Evolutionary conservation across 2,888 invertebrate species (phyloP).

Genomic region (Hypena proboscidalis): DNA sequence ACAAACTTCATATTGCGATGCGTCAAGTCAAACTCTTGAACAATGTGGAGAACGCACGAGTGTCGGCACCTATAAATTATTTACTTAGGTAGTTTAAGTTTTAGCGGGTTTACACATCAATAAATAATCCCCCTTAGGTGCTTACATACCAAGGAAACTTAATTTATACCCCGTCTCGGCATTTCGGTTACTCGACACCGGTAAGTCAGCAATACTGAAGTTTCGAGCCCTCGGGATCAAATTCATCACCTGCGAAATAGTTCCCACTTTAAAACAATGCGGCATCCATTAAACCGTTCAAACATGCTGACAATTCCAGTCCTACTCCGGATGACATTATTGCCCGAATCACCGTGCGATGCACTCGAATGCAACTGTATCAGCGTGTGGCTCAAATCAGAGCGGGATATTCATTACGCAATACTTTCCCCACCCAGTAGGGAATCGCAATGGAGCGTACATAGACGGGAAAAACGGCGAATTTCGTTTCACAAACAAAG

Average conservation of each 20-base stretch:
- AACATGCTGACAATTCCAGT: conserved; percentile 27
- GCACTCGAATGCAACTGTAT: conserved; percentile 47
- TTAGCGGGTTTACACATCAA: conserved; percentile 54
- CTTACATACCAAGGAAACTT: conserved; percentile 45
- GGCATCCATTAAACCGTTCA: conserved; percentile 29
- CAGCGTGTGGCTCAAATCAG: conserved; percentile 53
- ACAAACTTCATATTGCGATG: conserved; percentile 40
- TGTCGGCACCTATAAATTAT: conserved; percentile 65
- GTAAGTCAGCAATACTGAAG: conserved; percentile 25
- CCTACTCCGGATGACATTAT: conserved; percentile 36
- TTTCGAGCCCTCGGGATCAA: conserved; percentile 30
- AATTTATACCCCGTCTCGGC: conserved; percentile 42
- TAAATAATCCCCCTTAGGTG: conserved; percentile 54
- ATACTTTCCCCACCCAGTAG: conserved; percentile 64
- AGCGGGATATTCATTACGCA: conserved; percentile 72
- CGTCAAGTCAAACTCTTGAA: conserved; percentile 54
- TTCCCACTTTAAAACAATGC: conserved; percentile 32
- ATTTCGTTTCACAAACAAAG: conserved; percentile 84
- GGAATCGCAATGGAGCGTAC: conserved; percentile 74
- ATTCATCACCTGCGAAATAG: conserved; percentile 35
- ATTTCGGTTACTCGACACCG: conserved; percentile 26
- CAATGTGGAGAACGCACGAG: conserved; percentile 58
- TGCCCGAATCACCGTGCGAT: conserved; percentile 56
- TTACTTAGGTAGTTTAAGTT: conserved; percentile 60
- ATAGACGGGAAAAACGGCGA: conserved; percentile 73